Evolutionary conservation across 1,140 invertebrate genomes (phyloP).

Genomic region (Pentalonia nigronervosa): DNA sequence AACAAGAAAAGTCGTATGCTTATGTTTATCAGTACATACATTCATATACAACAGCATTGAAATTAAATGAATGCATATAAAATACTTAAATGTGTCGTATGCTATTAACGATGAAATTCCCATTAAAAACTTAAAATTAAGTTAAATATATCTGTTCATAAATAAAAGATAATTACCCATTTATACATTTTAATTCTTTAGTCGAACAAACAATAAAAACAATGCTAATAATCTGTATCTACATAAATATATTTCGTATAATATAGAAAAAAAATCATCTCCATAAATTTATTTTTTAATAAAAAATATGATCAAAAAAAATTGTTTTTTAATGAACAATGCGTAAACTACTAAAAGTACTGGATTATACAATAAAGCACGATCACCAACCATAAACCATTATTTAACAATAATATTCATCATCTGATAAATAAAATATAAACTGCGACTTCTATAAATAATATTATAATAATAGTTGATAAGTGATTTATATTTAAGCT

Average conservation of each 20-base stretch:
- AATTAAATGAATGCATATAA: background rate
- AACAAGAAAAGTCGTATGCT: background rate
- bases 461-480: background rate
- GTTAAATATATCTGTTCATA: background rate
- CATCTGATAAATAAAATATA: background rate
- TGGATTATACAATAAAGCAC: background rate
- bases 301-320: no score
- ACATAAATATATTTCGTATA: background rate
- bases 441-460: background rate
- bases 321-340: background rate
- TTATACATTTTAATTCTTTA: background rate
- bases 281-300: background rate
- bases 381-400: background rate
- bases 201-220: background rate
- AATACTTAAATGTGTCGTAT: background rate
- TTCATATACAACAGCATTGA: background rate
- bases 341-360: background rate
- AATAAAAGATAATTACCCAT: background rate
- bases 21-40: background rate
- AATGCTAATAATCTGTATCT: background rate
- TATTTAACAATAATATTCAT: background rate
- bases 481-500: conserved; percentile 13
- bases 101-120: background rate
- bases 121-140: background rate
- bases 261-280: background rate